Evolutionary conservation across 2,888 invertebrate species (phyloP), one percentile per base, ranked within the genome.

Genomic region (Entomobrya multifasciata): DNA sequence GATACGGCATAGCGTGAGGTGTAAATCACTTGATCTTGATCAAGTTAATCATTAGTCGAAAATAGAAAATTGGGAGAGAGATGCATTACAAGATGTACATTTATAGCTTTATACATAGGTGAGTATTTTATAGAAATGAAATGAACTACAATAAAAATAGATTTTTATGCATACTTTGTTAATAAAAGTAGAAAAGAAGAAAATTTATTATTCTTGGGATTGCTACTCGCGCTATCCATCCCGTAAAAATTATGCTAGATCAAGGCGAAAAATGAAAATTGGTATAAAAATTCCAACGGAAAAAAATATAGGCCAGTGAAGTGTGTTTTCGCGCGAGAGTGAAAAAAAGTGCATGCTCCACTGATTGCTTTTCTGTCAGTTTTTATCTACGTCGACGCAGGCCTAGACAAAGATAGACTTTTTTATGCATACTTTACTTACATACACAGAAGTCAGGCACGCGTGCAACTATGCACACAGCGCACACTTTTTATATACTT

Each of bases 261-360:
- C 22, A 49, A 80, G 67, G 65, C 55, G 81, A 82, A 80, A 80
- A 62, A 82, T 82, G 81, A 82, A 72, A 72, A 25, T 11, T 52
- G 52, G 1, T 72, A 22, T 55, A 55, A 36, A 55, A 70, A 70
- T 30, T 15, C 70, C 55, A 57, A n/a, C 22, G 22, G 55, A 57
- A 57, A 55, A 52, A 22, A 22, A 82, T 62, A 82, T 82, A 82
- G 82, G 82, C 74, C 82, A 82, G 62, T 82, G 82, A n/a, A n/a
- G n/a, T n/a, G n/a, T n/a, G n/a, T 49, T 47, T 82, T 22, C 22
- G 20, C 55, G 20, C 11, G 55, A 57, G 55, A 25, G 67, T 20
- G 80, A 67, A 15, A 79, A 74, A 49, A 80, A 82, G 55, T 82
- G 20, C 74, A 82, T 82, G 82, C 74, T 82, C 82, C 74, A 62